Evolutionary conservation across 1,140 invertebrate genomes (phyloP).

Genomic region (Drosophila lacteicornis): DNA sequence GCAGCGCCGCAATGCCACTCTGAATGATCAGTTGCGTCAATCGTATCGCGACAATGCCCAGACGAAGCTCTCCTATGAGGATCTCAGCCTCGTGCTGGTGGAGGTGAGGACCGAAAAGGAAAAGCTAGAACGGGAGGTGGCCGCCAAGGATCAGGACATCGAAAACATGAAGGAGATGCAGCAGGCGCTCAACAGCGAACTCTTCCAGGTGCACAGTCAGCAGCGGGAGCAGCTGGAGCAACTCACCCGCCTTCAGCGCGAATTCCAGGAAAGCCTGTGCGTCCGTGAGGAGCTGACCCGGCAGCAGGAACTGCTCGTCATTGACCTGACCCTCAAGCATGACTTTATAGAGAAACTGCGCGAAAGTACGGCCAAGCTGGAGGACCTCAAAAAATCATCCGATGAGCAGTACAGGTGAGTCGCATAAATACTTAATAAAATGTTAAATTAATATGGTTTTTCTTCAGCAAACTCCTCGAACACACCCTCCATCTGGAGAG

Average conservation of each 20-base stretch:
- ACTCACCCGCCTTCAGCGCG: conserved; percentile 42
- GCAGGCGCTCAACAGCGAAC: conserved; percentile 40
- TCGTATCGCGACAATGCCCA: conserved; percentile 63
- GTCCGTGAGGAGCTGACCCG: conserved; percentile 43
- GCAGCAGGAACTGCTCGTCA: conserved; percentile 18
- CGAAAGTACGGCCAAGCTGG: conserved; percentile 21
- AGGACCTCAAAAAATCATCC: conserved; percentile 23
- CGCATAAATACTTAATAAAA: neutral
- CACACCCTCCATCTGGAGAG: conserved; percentile 30
- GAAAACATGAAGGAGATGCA: conserved; percentile 53
- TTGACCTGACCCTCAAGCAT: conserved; percentile 28
- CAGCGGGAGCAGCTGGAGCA: conserved; percentile 53
- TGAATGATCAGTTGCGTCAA: conserved; percentile 64
- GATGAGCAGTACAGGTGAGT: conserved; percentile 46
- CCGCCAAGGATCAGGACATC: conserved; percentile 46
- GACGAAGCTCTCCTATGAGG: conserved; percentile 62
- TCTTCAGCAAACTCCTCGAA: conserved; percentile 37
- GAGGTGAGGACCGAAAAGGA: conserved; percentile 44
- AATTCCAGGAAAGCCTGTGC: conserved; percentile 42
- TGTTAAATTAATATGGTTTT: neutral
- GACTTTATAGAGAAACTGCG: conserved; percentile 24
- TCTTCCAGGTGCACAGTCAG: conserved; percentile 40
- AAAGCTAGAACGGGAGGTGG: conserved; percentile 25
- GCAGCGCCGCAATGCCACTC: conserved; percentile 69
- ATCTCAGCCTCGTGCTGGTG: conserved; percentile 49